Percentiles rank a stretch among this genome's conserved stretches.
These are phyloP conservation scores for Malaclemys terrapin DNA, from an alignment of 2,113 vertebrate genomes.

Conservation along the genomic window DNA sequence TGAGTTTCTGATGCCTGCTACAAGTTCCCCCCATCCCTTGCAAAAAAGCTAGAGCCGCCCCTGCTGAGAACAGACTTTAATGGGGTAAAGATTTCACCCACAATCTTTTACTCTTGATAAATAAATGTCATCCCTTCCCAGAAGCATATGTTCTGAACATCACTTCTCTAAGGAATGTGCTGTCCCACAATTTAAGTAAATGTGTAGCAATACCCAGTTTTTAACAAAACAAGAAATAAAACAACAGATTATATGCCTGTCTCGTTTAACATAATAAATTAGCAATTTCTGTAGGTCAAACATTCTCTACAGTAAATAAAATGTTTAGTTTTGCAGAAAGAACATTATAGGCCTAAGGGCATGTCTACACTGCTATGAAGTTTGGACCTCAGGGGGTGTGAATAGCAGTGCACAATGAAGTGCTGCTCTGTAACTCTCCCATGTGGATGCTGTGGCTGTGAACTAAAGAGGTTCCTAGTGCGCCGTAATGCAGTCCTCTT, in stretches of 20 bases:
- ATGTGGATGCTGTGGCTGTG: background rate
- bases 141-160: background rate
- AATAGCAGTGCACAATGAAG: background rate
- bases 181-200: background rate
- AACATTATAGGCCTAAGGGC: background rate
- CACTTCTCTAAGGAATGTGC: background rate
- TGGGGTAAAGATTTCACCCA: background rate
- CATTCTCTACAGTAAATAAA: too few relatives aligned
- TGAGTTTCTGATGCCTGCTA: background rate
- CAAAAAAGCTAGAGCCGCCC: too few relatives aligned
- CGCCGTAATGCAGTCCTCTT: background rate
- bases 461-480: background rate
- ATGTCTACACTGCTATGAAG: background rate
- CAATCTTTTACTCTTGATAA: background rate
- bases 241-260: background rate
- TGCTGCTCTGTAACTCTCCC: background rate
- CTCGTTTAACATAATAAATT: background rate
- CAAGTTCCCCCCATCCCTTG: background rate
- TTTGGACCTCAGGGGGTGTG: background rate
- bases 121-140: background rate
- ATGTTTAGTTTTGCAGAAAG: background rate
- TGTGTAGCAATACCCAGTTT: background rate
- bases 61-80: background rate
- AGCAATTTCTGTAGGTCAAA: too few relatives aligned
- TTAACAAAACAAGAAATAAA: slow-evolving; percentile 4